Evolutionary conservation across 2,888 invertebrate species (phyloP), one percentile per base, ranked within the genome.

Genomic region (Drosophila parthenogenetica): DNA sequence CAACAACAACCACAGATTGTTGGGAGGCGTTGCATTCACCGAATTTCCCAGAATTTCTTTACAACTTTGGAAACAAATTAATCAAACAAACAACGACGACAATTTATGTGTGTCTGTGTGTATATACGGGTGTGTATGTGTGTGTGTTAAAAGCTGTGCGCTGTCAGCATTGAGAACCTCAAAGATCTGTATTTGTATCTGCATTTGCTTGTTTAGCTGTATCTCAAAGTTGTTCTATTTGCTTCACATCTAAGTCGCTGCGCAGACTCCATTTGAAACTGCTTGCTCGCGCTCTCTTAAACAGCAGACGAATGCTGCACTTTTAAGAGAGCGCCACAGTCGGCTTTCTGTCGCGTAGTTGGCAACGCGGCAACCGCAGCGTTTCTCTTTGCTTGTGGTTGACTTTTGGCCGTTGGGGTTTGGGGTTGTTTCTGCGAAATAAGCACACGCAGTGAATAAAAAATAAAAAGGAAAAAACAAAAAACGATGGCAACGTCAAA

Each of bases 71-170:
- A 85, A 85, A 77, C 69, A 84, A 84, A 83, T 83, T 83, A 87
- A 87, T 83, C 83, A 83, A 83, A 83, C 65, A 83, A 77, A 67
- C 71, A 73, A 86, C 73, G 65, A 67, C 87, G 82, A 81, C 82
- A 82, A 87, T 76, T 76, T 51, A 17, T 37, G 14, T 35, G 17
- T 55, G 14, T 60, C 50, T 59, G 11, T 43, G 51, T 29, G 11
- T 46, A 3, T 50, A 40, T 53, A 16, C 2, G 37, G 8, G n/a
- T 73, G 25, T 50, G 39, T 60, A 50, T 74, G 50, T 57, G 54
- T 74, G 54, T 57, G 51, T 48, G 69, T 69, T 69, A 77, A 73
- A 79, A 74, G 72, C 75, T 75, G 62, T 55, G 73, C 69, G 53
- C 70, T 67, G 82, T 66, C 82, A 75, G 67, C 85, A 62, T 22